phyloP scores from a whole-genome alignment of 2,888 invertebrate species.

The Tromatobia lineatoria region DNA sequence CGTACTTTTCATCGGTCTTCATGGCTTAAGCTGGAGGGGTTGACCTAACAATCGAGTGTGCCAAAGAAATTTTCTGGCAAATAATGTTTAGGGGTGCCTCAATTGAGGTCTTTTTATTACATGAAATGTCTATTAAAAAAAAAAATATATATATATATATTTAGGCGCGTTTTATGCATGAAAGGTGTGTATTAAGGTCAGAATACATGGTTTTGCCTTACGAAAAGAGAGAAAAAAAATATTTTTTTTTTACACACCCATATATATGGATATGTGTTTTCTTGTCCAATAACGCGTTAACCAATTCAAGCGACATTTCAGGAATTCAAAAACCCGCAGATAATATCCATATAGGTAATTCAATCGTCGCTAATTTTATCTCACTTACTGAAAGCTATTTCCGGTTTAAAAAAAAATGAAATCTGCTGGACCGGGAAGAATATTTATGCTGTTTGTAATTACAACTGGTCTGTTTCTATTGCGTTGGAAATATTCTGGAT shows the following conservation, averaged over 20 bases:
- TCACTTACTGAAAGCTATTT: neutral
- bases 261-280: neutral
- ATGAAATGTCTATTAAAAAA: too few relatives aligned
- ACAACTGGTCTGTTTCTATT: neutral
- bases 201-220: too few relatives aligned
- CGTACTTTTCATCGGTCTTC: too few relatives aligned
- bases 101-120: too few relatives aligned
- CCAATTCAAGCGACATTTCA: constrained; percentile 44
- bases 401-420: neutral
- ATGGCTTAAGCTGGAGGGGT: too few relatives aligned
- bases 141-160: neutral
- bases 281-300: constrained; percentile 34
- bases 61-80: too few relatives aligned
- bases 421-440: neutral
- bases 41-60: too few relatives aligned
- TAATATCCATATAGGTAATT: constrained; percentile 18
- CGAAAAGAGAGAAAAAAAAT: too few relatives aligned
- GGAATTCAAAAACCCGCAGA: constrained; percentile 32
- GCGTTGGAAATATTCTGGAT: neutral
- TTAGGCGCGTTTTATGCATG: too few relatives aligned
- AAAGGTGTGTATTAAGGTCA: too few relatives aligned
- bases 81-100: too few relatives aligned
- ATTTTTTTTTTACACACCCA: neutral
- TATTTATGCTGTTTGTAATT: neutral
- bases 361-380: constrained; percentile 4